Evolutionary conservation across 2,888 invertebrate genomes (phyloP).

Genomic region (Sisyra terminalis): DNA sequence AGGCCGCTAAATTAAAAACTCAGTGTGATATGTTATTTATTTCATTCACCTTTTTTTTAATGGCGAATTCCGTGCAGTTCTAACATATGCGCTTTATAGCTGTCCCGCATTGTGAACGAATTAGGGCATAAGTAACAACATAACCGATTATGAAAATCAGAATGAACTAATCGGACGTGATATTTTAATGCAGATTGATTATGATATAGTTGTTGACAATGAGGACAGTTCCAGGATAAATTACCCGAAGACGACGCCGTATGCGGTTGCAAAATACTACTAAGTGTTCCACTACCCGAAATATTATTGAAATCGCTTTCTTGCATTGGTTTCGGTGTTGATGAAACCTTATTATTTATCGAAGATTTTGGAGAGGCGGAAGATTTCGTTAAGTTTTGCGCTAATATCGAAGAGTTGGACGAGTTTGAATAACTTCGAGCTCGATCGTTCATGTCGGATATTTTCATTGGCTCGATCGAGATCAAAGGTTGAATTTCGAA

Average conservation of each 20-base stretch:
- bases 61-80: conserved; percentile 45
- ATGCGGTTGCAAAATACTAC: too few relatives aligned
- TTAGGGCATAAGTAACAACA: conserved; percentile 53
- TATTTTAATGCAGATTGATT: conserved; percentile 54
- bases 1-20: too few relatives aligned
- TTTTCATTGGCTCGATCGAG: conserved; percentile 25
- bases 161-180: conserved; percentile 50
- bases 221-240: conserved; percentile 45
- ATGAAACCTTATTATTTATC: too few relatives aligned
- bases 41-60: too few relatives aligned
- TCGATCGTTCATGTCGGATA: conserved; percentile 22
- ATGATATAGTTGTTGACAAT: conserved; percentile 50
- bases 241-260: not conserved
- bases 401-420: conserved; percentile 1
- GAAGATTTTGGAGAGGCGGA: not conserved
- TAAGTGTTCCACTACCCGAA: too few relatives aligned
- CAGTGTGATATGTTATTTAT: too few relatives aligned
- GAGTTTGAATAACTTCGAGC: conserved; percentile 8
- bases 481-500: conserved; percentile 26
- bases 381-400: conserved; percentile 1
- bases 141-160: conserved; percentile 46
- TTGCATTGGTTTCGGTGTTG: not conserved
- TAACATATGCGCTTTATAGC: conserved; percentile 53
- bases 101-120: conserved; percentile 49
- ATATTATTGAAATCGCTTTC: too few relatives aligned